Evolutionary conservation across 2,888 invertebrate species (phyloP).

Genomic region (Mystacides longicornis): DNA sequence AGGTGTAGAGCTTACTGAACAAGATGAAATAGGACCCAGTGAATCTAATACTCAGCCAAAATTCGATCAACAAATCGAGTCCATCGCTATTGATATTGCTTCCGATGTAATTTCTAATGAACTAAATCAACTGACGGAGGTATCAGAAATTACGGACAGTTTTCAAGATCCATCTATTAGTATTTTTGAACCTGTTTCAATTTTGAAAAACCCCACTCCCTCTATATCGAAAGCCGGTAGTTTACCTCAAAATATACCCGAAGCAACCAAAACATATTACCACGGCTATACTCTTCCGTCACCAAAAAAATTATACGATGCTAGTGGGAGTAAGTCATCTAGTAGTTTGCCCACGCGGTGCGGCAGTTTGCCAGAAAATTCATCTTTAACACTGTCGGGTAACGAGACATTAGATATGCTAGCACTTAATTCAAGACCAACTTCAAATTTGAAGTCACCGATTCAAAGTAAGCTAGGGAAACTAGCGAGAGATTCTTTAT

Average conservation of each 20-base stretch:
- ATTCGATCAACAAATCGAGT: too few species aligned
- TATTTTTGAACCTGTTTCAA: conserved; percentile 18
- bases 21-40: too few species aligned
- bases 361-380: conserved; percentile 28
- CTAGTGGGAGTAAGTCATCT: neutral
- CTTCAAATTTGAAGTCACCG: conserved; percentile 23
- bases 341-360: conserved; percentile 17
- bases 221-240: conserved; percentile 26
- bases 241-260: conserved; percentile 42
- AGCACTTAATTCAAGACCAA: conserved; percentile 36
- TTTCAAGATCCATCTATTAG: neutral
- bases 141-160: neutral
- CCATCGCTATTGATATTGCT: conserved; percentile 5
- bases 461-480: conserved; percentile 41
- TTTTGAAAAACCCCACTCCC: conserved; percentile 16
- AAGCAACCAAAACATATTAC: conserved; percentile 25
- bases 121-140: neutral
- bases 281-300: conserved; percentile 34
- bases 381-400: conserved; percentile 36
- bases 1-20: too few species aligned
- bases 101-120: neutral
- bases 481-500: conserved; percentile 42
- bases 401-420: conserved; percentile 46
- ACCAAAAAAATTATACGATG: conserved; percentile 11
- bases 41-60: too few species aligned